Conservation (phyloP, 1,140 invertebrate genomes). For the Conopomorpha cramerella region DNA sequence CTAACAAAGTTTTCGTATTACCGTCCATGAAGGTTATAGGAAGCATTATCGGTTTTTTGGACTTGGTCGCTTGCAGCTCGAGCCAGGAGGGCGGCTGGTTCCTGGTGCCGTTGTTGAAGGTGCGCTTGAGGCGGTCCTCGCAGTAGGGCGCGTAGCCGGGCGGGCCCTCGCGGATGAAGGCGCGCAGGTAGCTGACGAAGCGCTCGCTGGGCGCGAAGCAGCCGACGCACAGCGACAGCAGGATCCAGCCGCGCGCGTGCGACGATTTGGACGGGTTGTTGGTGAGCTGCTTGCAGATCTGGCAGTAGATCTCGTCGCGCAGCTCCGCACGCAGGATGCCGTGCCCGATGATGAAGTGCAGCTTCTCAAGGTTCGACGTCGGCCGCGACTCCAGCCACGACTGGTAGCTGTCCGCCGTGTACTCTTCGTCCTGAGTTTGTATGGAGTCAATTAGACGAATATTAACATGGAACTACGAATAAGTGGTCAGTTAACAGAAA, state of each 20-base stretch:
- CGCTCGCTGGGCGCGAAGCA: conserved; percentile 98
- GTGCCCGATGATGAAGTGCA: conserved; percentile 99
- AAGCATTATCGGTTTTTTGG: conserved; percentile 97
- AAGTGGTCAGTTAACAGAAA: too few relatives aligned
- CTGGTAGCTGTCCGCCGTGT: conserved; percentile 91
- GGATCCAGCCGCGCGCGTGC: conserved; percentile 96
- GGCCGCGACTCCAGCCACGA: conserved; percentile 95
- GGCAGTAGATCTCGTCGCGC: conserved; percentile 98
- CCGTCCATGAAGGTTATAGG: conserved; percentile 99
- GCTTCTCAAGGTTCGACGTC: conserved; percentile 96
- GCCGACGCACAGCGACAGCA: conserved; percentile 95
- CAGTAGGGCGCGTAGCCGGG: conserved; percentile 98
- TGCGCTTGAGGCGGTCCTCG: conserved; percentile 92
- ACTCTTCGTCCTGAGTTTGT: conserved; percentile 91
- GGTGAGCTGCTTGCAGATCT: conserved; percentile 97
- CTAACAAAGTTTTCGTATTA: conserved; percentile 94
- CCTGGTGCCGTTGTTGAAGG: conserved; percentile 96
- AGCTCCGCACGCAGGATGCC: conserved; percentile 95
- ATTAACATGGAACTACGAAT: too few relatives aligned
- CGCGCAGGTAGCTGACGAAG: conserved; percentile 87
- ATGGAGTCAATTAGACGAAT: too few relatives aligned
- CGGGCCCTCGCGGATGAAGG: conserved; percentile 88
- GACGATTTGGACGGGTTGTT: conserved; percentile 96
- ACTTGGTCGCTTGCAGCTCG: conserved; percentile 96
- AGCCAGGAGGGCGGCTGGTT: conserved; percentile 99